phyloP scores from a whole-genome alignment of 2,888 invertebrate genomes.

The Drosophila nr. perissopoda region DNA sequence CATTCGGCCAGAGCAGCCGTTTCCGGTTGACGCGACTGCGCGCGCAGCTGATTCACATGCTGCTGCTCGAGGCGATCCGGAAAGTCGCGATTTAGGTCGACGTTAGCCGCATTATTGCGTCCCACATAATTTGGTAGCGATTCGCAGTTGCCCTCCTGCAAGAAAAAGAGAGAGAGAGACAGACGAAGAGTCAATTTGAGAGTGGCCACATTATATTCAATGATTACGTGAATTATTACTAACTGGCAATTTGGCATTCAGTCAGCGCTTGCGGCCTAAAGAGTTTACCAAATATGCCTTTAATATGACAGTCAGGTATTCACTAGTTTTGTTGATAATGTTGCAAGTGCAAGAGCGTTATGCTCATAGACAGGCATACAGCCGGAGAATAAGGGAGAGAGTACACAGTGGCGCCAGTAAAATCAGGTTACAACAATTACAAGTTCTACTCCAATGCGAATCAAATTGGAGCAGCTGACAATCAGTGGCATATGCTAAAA shows the following conservation, averaged over 20 bases:
- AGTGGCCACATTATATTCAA: constrained; percentile 37
- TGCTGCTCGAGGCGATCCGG: constrained; percentile 92
- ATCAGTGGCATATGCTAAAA: constrained; percentile 9
- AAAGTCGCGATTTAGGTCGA: constrained; percentile 96
- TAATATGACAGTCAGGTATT: constrained; percentile 67
- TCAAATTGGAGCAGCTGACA: constrained; percentile 39
- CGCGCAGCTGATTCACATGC: constrained; percentile 78
- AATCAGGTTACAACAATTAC: not conserved
- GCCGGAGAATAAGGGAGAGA: constrained; percentile 6
- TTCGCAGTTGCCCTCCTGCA: constrained; percentile 92
- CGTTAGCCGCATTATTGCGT: constrained; percentile 91
- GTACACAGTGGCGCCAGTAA: constrained; percentile 1
- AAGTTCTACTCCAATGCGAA: constrained; percentile 29
- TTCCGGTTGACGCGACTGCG: constrained; percentile 91
- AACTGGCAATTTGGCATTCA: constrained; percentile 43
- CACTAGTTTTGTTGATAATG: constrained; percentile 9
- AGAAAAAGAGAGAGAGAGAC: constrained; percentile 48
- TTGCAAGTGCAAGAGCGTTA: constrained; percentile 31
- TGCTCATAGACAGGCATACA: not conserved
- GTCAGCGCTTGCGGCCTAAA: constrained; percentile 10
- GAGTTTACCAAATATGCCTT: constrained; percentile 63
- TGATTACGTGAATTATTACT: constrained; percentile 34
- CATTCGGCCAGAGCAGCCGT: constrained; percentile 95
- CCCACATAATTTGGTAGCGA: constrained; percentile 89
- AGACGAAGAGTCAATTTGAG: constrained; percentile 1